Percentiles rank a stretch among this genome's conserved stretches.
Evolutionary conservation across 2,888 invertebrate genomes (phyloP).

Genomic region (Synergus umbraculus): DNA sequence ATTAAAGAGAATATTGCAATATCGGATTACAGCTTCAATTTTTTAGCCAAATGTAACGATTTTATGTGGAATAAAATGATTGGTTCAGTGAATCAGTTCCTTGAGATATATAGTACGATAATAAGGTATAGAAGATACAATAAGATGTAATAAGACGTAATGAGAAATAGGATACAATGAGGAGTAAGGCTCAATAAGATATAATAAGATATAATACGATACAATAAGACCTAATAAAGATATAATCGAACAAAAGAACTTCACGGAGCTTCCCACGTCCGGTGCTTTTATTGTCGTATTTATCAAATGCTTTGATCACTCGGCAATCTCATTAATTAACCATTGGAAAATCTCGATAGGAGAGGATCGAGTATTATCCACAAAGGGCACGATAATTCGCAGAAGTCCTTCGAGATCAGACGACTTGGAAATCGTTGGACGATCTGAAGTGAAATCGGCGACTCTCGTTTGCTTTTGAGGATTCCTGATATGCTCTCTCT

Average conservation of each 20-base stretch:
- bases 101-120: neutral
- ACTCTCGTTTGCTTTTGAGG: slow-evolving; percentile 9
- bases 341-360: slow-evolving; percentile 39
- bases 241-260: slow-evolving; percentile 27
- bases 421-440: slow-evolving; percentile 34
- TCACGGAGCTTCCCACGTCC: slow-evolving; percentile 13
- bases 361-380: slow-evolving; percentile 32
- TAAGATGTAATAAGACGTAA: slow-evolving; percentile 14
- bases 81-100: neutral
- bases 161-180: neutral
- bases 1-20: slow-evolving; percentile 10
- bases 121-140: neutral
- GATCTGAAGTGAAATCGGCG: slow-evolving; percentile 17
- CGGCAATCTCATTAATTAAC: slow-evolving; percentile 32
- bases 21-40: neutral
- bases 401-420: slow-evolving; percentile 31
- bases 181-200: neutral
- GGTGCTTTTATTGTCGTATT: slow-evolving; percentile 30
- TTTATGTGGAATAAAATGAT: slow-evolving; percentile 8
- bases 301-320: slow-evolving; percentile 33
- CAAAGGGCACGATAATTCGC: slow-evolving; percentile 38
- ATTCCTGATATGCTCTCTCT: slow-evolving; percentile 5
- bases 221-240: slow-evolving; percentile 27
- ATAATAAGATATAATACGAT: slow-evolving; percentile 1
- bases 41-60: neutral